Evolutionary conservation across 2,113 vertebrate genomes (phyloP).

Genomic region (Neoarius graeffei): DNA sequence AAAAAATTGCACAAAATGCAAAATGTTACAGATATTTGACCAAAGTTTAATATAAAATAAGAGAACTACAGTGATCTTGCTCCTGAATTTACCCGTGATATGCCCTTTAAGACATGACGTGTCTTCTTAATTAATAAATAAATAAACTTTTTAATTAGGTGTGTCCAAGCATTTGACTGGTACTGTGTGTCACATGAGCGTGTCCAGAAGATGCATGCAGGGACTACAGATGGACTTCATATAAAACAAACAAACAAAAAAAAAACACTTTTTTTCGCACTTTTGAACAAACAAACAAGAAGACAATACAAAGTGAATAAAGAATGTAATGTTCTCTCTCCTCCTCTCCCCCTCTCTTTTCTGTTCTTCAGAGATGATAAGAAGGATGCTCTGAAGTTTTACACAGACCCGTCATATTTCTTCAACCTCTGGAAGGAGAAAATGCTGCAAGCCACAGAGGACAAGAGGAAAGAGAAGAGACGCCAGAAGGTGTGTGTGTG

Average conservation of each 20-base stretch:
- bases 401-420: conserved; percentile 92
- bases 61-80: too few relatives aligned
- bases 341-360: neutral
- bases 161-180: too few relatives aligned
- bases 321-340: neutral
- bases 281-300: neutral
- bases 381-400: conserved; percentile 90
- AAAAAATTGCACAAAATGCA: too few relatives aligned
- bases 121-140: too few relatives aligned
- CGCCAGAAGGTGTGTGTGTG: conserved; percentile 84
- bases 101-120: too few relatives aligned
- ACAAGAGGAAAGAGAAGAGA: conserved; percentile 91
- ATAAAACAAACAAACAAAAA: neutral
- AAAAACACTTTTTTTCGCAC: neutral
- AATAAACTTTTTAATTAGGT: too few relatives aligned
- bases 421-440: conserved; percentile 95
- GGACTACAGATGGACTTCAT: neutral
- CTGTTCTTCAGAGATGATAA: conserved; percentile 80
- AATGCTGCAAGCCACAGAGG: conserved; percentile 92
- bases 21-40: too few relatives aligned
- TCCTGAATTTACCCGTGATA: too few relatives aligned
- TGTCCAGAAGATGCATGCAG: neutral
- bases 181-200: neutral
- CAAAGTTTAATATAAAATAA: too few relatives aligned
- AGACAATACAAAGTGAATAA: neutral